A percentile compares a stretch with the other conserved stretches of the same genome.
Evolutionary conservation across 2,797 vertebrate species (phyloP).

Genomic region (Helicolenus hilgendorfi): DNA sequence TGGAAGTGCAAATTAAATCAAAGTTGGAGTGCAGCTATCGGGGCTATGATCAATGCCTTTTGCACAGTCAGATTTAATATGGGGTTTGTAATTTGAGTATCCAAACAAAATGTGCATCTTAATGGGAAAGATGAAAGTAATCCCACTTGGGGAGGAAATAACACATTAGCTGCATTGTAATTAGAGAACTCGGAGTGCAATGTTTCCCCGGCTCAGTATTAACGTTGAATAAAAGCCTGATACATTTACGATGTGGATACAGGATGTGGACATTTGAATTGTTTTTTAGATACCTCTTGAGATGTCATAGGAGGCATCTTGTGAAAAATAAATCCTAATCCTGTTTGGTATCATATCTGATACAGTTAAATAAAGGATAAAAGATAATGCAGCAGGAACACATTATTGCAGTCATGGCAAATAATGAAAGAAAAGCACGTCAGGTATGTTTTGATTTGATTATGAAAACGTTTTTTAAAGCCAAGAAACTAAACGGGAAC

Average conservation of each 20-base stretch:
- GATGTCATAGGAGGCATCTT: conserved; percentile 53
- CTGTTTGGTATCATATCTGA: conserved; percentile 12
- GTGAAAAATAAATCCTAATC: neutral
- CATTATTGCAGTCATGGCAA: conserved; percentile 27
- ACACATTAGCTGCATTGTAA: conserved; percentile 90
- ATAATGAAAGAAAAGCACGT: conserved; percentile 36
- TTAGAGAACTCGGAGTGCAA: conserved; percentile 85
- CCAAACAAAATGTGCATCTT: conserved; percentile 91
- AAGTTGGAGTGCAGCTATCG: conserved; percentile 88
- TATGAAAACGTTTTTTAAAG: conserved; percentile 37
- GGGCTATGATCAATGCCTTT: conserved; percentile 91
- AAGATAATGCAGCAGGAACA: conserved; percentile 25
- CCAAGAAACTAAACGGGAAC: conserved; percentile 39
- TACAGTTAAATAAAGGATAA: conserved; percentile 1
- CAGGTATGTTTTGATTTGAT: conserved; percentile 47
- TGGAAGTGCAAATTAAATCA: conserved; percentile 91
- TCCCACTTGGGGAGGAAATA: conserved; percentile 86
- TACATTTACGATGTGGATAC: conserved; percentile 69
- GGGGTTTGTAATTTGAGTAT: conserved; percentile 89
- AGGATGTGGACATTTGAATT: conserved; percentile 67
- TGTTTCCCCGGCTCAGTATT: conserved; percentile 80
- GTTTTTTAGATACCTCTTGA: conserved; percentile 66
- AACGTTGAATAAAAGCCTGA: conserved; percentile 82
- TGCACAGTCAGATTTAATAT: conserved; percentile 90
- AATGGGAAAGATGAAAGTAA: conserved; percentile 89